Evolutionary conservation across 2,113 vertebrate species (phyloP).

Genomic region (Noctilio leporinus): DNA sequence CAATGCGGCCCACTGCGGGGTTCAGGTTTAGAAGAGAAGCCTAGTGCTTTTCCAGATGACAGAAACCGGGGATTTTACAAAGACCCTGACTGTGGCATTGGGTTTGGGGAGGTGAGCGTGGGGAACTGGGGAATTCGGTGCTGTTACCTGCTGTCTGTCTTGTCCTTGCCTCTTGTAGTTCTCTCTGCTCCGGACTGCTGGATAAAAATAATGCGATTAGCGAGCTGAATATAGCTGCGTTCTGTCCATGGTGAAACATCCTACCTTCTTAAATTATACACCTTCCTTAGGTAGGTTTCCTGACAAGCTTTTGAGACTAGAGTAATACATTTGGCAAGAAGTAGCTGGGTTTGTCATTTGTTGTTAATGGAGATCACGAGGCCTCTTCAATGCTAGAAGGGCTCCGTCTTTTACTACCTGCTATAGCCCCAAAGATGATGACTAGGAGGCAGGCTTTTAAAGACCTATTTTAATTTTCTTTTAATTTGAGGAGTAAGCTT

Average conservation of each 20-base stretch:
- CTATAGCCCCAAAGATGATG: background rate
- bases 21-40: background rate
- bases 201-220: slow-evolving; percentile 34
- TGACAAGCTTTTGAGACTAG: background rate
- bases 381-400: background rate
- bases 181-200: slow-evolving; percentile 46
- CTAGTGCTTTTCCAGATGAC: background rate
- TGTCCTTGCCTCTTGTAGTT: slow-evolving; percentile 2
- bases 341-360: background rate
- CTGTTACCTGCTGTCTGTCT: slow-evolving; percentile 69
- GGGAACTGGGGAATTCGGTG: too few species aligned
- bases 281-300: background rate
- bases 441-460: background rate
- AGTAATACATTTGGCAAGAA: background rate
- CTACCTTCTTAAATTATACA: background rate
- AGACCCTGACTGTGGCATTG: background rate
- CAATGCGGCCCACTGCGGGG: background rate
- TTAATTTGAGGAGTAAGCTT: background rate
- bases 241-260: background rate
- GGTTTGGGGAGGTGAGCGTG: background rate
- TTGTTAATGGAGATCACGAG: background rate
- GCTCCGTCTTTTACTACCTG: background rate
- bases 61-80: background rate
- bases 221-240: background rate
- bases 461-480: background rate